These are phyloP conservation scores for Lates calcarifer DNA, from an alignment of 2,113 vertebrate genomes.

Conservation along the genomic window DNA sequence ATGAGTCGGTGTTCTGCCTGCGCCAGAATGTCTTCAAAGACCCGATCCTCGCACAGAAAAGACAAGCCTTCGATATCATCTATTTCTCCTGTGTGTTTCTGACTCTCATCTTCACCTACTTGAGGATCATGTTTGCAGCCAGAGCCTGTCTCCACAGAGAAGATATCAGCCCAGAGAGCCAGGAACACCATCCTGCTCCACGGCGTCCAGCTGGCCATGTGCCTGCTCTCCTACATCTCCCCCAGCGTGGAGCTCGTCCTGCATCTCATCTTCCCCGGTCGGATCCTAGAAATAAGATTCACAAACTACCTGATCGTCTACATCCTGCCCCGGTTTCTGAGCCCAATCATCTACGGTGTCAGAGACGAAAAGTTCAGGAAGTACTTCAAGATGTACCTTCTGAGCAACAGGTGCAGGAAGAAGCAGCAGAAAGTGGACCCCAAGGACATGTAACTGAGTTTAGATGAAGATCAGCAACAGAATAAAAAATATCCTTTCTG, in stretches of 20 bases:
- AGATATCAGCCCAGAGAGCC: slow-evolving; percentile 64
- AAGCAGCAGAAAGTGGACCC: slow-evolving; percentile 14
- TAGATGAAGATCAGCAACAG: too few relatives aligned
- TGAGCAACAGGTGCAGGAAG: slow-evolving; percentile 26
- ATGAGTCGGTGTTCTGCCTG: slow-evolving; percentile 77
- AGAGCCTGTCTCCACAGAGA: slow-evolving; percentile 68
- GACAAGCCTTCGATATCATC: slow-evolving; percentile 75
- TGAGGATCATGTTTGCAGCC: slow-evolving; percentile 77
- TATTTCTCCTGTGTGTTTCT: slow-evolving; percentile 83
- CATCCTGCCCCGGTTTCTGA: slow-evolving; percentile 82
- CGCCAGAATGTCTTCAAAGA: slow-evolving; percentile 79
- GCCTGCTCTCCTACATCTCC: slow-evolving; percentile 83
- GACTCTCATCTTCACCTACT: slow-evolving; percentile 79
- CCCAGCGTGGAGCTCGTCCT: slow-evolving; percentile 76
- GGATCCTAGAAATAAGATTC: slow-evolving; percentile 72
- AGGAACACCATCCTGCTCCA: slow-evolving; percentile 84
- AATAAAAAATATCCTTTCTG: neutral
- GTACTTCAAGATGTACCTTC: slow-evolving; percentile 68
- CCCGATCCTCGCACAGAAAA: slow-evolving; percentile 61
- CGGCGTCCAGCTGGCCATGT: slow-evolving; percentile 83
- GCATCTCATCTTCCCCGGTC: slow-evolving; percentile 67
- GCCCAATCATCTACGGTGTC: slow-evolving; percentile 81
- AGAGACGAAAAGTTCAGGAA: slow-evolving; percentile 79
- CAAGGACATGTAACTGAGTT: neutral
- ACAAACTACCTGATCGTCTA: slow-evolving; percentile 81